Base-by-base conservation (phyloP, 2,113 vertebrate genomes). In the human region DNA sequence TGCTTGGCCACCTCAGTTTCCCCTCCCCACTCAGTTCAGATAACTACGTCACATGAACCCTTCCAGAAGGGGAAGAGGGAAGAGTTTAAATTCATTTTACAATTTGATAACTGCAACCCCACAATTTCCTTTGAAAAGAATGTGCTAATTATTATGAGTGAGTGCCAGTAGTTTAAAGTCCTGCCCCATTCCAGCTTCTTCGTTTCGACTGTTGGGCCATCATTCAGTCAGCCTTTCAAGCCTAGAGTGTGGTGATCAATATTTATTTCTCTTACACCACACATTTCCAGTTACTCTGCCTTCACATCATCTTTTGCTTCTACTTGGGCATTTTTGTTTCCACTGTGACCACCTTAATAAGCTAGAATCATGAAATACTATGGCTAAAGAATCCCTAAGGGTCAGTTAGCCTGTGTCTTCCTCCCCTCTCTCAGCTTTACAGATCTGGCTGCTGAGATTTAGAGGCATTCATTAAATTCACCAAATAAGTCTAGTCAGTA, bases 301-400 rank as follows among this genome's bases (percentile, higher is more conserved):
- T 30, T 94, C 57, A 59, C 5, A 8, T 75, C 64, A 76, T 38
- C 59, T 59, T 81, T 80, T 87, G 52, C 75, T 94, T 90, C 70
- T 88, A 17, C 50, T 40, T 85, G 83, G 66, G 18, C 70, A 72
- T 84, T 93, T 96, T 94, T 64, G 70, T 91, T 57, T 96, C 76
- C 22, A 38, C 50, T 72, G 45, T 93, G 81, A 75, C 50, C 14
- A 95, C 70, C 55, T 68, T 55, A 48, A 57, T 87, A 95, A 90
- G 20, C 40, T 84, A 76, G 81, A 45, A 79, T 83, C 48, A 30
- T 84, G 27, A n/a, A 79, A 20, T 89, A 16, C 84, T 57, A 70
- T 75, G 92, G 75, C 45, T 48, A 43, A 61, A 91, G 66, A 82
- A 73, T 68, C 27, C n/a, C 3, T 27, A 20, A 72, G 59, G n/a